Percentiles rank a stretch among this genome's conserved stretches.
Evolutionary conservation across 2,888 invertebrate species (phyloP).

Genomic region (Pristionchus fissidentatus): DNA sequence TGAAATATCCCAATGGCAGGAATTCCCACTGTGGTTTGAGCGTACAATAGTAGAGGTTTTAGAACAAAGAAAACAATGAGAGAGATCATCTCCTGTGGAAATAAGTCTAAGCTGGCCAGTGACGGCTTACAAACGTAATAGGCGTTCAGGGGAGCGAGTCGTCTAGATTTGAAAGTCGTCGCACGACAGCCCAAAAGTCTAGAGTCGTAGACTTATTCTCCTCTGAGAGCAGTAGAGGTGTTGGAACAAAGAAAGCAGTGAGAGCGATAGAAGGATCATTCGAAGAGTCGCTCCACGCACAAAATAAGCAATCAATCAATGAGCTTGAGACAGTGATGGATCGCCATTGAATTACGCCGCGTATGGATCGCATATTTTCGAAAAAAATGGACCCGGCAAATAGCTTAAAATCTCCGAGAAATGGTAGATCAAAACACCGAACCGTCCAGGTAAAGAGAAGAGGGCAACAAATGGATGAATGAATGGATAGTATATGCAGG

Average conservation of each 20-base stretch:
- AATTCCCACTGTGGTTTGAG: background rate
- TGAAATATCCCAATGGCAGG: background rate
- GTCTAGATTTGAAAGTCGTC: too few species aligned
- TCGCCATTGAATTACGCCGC: too few species aligned
- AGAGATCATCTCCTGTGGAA: too few species aligned
- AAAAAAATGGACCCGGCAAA: background rate
- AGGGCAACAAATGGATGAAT: background rate
- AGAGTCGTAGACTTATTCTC: too few species aligned
- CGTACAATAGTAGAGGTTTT: background rate
- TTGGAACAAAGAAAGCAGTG: slow-evolving; percentile 1
- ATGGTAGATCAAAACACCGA: background rate
- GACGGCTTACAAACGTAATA: too few species aligned
- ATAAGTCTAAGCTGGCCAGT: too few species aligned
- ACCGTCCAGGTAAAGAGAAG: background rate
- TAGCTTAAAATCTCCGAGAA: background rate
- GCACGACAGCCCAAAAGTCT: too few species aligned
- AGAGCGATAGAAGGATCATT: background rate
- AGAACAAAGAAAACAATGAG: background rate
- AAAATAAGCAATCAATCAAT: background rate
- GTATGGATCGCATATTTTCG: too few species aligned
- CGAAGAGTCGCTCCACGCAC: background rate
- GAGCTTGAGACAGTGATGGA: slow-evolving; percentile 5
- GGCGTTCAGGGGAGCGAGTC: too few species aligned
- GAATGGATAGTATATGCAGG: too few species aligned
- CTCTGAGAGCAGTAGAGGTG: too few species aligned